A percentile compares a stretch with the other conserved stretches of the same genome.
These are phyloP conservation scores for Leptinotarsa haldemani DNA, from an alignment of 2,888 invertebrate genomes.

Conservation along the genomic window DNA sequence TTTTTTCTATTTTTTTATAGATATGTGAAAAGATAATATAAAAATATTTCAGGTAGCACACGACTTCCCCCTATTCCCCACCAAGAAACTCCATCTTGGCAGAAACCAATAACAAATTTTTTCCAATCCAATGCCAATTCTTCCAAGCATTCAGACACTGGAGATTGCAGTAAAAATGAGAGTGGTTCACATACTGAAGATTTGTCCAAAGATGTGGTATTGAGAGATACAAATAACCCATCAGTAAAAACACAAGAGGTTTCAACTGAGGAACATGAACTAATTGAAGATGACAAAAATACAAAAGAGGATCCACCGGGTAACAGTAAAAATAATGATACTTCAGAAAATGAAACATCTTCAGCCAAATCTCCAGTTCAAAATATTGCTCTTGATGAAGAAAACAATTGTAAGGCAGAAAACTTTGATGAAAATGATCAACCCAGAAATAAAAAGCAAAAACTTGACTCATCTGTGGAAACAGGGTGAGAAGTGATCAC, in stretches of 20 bases:
- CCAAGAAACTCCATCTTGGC: slow-evolving; percentile 46
- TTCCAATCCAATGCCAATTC: slow-evolving; percentile 34
- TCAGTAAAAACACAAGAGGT: background rate
- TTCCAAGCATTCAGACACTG: slow-evolving; percentile 14
- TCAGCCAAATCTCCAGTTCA: slow-evolving; percentile 18
- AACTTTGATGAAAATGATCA: background rate
- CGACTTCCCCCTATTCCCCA: slow-evolving; percentile 43
- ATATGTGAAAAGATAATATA: background rate
- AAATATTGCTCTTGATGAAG: slow-evolving; percentile 11
- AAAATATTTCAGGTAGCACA: slow-evolving; percentile 28
- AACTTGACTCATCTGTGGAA: slow-evolving; percentile 1
- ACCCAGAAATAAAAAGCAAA: slow-evolving; percentile 2
- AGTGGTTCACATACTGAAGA: background rate
- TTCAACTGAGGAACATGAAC: background rate
- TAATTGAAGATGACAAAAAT: background rate
- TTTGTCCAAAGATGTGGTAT: background rate
- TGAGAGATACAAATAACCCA: background rate
- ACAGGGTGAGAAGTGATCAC: background rate
- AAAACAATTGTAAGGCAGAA: background rate
- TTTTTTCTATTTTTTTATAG: too few relatives aligned
- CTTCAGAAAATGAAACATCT: slow-evolving; percentile 16
- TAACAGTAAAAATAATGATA: slow-evolving; percentile 5
- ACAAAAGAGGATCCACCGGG: background rate
- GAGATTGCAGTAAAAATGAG: background rate
- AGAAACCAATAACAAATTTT: slow-evolving; percentile 49